A percentile compares a stretch with the other conserved stretches of the same genome.
phyloP scores from a whole-genome alignment of 1,140 invertebrate species.

The Lepidotrigona ventralis region DNA sequence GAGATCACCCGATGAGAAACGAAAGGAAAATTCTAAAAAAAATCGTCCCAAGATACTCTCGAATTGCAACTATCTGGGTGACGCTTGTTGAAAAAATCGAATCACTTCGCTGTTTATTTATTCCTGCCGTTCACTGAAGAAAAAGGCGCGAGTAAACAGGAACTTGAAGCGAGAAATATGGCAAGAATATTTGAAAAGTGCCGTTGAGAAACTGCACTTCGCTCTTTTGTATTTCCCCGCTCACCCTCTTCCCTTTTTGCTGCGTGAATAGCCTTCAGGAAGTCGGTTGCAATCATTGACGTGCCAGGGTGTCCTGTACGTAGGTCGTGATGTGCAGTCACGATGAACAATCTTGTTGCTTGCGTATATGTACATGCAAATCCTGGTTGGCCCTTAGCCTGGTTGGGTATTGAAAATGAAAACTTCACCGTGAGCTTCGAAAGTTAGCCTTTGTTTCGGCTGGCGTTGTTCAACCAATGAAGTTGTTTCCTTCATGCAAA shows the following conservation, averaged over 20 bases:
- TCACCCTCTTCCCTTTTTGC: background rate
- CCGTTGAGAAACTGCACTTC: constrained; percentile 14
- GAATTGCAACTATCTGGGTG: background rate
- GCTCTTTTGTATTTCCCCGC: background rate
- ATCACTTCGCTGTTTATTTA: background rate
- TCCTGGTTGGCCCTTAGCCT: background rate
- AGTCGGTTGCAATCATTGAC: constrained; percentile 54
- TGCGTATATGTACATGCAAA: constrained; percentile 45
- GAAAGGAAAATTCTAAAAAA: too few relatives aligned
- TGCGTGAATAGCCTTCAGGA: constrained; percentile 40
- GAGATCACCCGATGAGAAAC: too few relatives aligned
- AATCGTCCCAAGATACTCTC: background rate
- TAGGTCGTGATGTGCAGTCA: constrained; percentile 59
- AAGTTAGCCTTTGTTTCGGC: constrained; percentile 5
- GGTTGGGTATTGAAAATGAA: background rate
- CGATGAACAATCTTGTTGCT: constrained; percentile 42
- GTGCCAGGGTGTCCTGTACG: constrained; percentile 55
- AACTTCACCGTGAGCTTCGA: background rate
- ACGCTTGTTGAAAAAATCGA: background rate
- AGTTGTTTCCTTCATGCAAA: constrained; percentile 10
- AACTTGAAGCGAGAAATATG: background rate
- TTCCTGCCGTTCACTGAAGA: background rate
- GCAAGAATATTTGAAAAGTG: background rate
- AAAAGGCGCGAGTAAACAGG: background rate
- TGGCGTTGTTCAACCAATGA: background rate